Conservation (phyloP, 2,797 vertebrate genomes). For the Pseudopleuronectes americanus region DNA sequence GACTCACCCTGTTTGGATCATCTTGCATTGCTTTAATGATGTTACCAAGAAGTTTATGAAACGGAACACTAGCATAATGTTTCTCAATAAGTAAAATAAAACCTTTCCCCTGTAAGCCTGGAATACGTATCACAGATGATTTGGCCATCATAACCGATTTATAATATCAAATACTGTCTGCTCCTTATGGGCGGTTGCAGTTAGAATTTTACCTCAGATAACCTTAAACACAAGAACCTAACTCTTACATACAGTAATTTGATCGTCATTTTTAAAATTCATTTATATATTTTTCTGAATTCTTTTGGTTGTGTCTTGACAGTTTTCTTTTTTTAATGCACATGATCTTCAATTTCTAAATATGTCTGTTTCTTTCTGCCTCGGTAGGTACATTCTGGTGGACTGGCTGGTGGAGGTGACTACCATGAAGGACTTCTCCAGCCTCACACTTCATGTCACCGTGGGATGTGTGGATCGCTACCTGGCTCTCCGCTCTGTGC, state of each 20-base stretch:
- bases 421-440: conserved; percentile 98
- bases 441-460: conserved; percentile 93
- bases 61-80: neutral
- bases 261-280: too few relatives aligned
- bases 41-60: conserved; percentile 18
- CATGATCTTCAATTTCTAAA: neutral
- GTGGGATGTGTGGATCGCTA: conserved; percentile 95
- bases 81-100: neutral
- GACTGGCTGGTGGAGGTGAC: conserved; percentile 99
- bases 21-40: conserved; percentile 18
- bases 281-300: too few relatives aligned
- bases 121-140: neutral
- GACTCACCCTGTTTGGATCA: conserved; percentile 35
- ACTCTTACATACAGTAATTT: too few relatives aligned
- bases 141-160: too few relatives aligned
- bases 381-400: conserved; percentile 92
- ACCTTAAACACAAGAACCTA: too few relatives aligned
- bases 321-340: too few relatives aligned
- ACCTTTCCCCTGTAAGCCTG: neutral
- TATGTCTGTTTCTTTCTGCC: neutral
- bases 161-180: neutral
- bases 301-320: too few relatives aligned
- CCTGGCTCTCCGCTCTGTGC: conserved; percentile 87
- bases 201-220: too few relatives aligned
- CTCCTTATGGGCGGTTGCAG: neutral